These are phyloP conservation scores for Tupaia chinensis DNA, from an alignment of 2,113 vertebrate genomes.

Conservation along the genomic window DNA sequence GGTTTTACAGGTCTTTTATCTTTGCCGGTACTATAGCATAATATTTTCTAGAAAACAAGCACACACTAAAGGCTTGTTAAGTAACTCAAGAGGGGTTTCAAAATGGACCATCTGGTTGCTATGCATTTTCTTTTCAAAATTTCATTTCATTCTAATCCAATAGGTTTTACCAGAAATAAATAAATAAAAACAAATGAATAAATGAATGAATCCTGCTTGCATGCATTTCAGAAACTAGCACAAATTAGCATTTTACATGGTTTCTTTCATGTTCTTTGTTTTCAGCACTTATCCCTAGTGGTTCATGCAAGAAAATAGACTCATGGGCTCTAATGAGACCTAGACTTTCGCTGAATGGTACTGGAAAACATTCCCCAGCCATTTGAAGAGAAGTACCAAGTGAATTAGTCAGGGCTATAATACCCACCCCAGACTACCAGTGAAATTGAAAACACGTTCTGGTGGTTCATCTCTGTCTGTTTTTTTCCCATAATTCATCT, in stretches of 20 bases:
- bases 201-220: neutral
- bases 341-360: neutral
- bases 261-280: neutral
- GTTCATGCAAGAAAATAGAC: constrained; percentile 37
- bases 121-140: constrained; percentile 45
- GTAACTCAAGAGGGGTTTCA: neutral
- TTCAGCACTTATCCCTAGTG: neutral
- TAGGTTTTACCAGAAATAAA: constrained; percentile 21
- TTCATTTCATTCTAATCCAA: neutral
- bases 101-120: neutral
- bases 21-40: neutral
- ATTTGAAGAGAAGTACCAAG: neutral
- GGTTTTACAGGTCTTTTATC: neutral
- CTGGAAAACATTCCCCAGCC: neutral
- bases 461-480: too few species aligned
- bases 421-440: neutral
- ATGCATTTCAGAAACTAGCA: neutral
- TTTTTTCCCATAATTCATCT: neutral
- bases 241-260: neutral
- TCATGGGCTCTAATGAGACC: neutral
- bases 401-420: neutral
- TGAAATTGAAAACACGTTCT: neutral
- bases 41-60: neutral
- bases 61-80: constrained; percentile 41
- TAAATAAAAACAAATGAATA: neutral